A percentile compares a stretch with the other conserved stretches of the same genome.
Conservation (phyloP, 2,888 invertebrate genomes). For the Steinernema scapterisci region DNA sequence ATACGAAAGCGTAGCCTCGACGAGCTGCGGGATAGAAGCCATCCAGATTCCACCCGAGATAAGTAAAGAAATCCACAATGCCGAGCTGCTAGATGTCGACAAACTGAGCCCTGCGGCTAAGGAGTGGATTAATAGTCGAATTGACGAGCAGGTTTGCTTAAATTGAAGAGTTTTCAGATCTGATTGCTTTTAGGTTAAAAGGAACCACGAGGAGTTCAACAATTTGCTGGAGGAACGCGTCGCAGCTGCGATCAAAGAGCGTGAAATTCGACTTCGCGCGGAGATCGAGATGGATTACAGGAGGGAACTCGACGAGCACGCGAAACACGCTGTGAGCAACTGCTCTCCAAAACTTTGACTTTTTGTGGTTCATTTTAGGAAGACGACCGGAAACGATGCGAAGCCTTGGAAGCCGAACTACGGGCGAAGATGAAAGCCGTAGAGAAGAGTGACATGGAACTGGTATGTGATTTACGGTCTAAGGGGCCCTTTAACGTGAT, state of each 20-base stretch:
- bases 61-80: not conserved
- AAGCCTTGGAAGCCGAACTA: conserved; percentile 10
- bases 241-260: not conserved
- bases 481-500: not conserved
- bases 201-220: not conserved
- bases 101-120: not conserved
- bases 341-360: not conserved
- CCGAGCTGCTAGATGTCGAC: not conserved
- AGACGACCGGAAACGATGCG: not conserved
- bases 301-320: not conserved
- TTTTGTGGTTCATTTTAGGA: conserved; percentile 2
- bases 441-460: conserved; percentile 6
- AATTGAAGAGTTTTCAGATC: not conserved
- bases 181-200: not conserved
- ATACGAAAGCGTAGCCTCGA: not conserved
- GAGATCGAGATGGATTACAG: conserved; percentile 1
- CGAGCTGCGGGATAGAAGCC: not conserved
- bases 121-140: not conserved
- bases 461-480: conserved; percentile 2
- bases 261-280: not conserved
- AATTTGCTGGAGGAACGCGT: not conserved
- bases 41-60: not conserved
- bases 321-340: not conserved
- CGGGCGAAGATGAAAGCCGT: not conserved
- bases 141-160: not conserved